phyloP scores from a whole-genome alignment of 2,888 invertebrate species.

The Lycia hirtaria region DNA sequence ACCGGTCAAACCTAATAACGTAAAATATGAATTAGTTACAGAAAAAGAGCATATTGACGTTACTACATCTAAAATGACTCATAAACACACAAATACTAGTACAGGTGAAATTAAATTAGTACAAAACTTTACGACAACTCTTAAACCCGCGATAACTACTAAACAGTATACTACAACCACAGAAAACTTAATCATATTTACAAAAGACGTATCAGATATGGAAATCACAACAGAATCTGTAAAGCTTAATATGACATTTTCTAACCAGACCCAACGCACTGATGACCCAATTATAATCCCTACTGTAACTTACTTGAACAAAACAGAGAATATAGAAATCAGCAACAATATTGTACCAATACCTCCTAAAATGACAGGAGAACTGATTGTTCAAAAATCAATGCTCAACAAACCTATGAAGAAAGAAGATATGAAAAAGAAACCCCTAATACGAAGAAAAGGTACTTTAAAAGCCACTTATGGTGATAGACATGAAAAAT shows the following conservation, averaged over 20 bases:
- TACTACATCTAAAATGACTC: slow-evolving; percentile 24
- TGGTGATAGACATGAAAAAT: slow-evolving; percentile 77
- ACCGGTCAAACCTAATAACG: slow-evolving; percentile 26
- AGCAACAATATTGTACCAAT: slow-evolving; percentile 66
- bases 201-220: slow-evolving; percentile 3
- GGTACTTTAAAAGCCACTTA: slow-evolving; percentile 81
- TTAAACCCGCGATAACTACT: slow-evolving; percentile 25
- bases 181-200: neutral
- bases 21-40: slow-evolving; percentile 19
- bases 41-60: neutral
- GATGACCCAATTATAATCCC: slow-evolving; percentile 70
- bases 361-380: slow-evolving; percentile 58
- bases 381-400: slow-evolving; percentile 69
- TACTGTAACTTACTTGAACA: slow-evolving; percentile 56
- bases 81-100: slow-evolving; percentile 24
- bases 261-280: slow-evolving; percentile 5
- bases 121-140: slow-evolving; percentile 23
- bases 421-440: slow-evolving; percentile 71
- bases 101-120: slow-evolving; percentile 27
- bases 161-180: slow-evolving; percentile 7
- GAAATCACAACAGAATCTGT: slow-evolving; percentile 28
- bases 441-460: slow-evolving; percentile 72
- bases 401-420: slow-evolving; percentile 55
- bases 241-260: neutral
- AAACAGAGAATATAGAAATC: slow-evolving; percentile 51